Evolutionary conservation across 2,888 invertebrate genomes (phyloP), one percentile per base, ranked within the genome.

Genomic region (Drosophila tripunctata): DNA sequence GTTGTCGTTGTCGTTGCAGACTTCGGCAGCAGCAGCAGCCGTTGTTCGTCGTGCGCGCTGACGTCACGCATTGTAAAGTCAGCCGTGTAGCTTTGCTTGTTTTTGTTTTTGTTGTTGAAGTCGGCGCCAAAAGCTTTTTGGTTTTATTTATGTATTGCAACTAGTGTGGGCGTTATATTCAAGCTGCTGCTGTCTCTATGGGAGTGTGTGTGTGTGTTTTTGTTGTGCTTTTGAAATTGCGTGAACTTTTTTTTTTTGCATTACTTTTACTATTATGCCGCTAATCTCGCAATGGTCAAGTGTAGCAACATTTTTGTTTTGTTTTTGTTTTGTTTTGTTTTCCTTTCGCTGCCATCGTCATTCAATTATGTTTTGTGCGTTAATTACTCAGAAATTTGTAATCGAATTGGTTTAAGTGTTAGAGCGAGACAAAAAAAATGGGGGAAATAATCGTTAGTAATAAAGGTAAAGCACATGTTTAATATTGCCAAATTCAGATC

Each of bases 121-220:
- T 27, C 27, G 58, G 66, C 54, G 35, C 41, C 67, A 30, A 55
- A n/a, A 63, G 58, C 74, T 68, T 68, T 63, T 58, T n/a, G n/a
- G 21, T 40, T 75, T 61, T 75, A 60, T 74, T 76, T 77, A 54
- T 65, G 48, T 62, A 64, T 66, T 79, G 69, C 78, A 73, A 51
- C 62, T 47, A 38, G 62, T 47, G 85, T 81, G 85, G 81, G 85
- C 77, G 76, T 78, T 81, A 40, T 74, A 70, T 43, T 41, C 65
- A 62, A 27, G 41, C 64, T 58, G 47, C 45, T 60, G 31, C 27
- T 51, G 10, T 30, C 27, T 30, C 14, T 41, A 1, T 54, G n/a
- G 31, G 19, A 35, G 7, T 48, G 27, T 60, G 51, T 67, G 30
- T 58, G 50, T 47, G 8, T 38, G 41, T 58, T 45, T 50, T 5